Evolutionary conservation across 2,113 vertebrate species (phyloP).

Genomic region (Strix uralensis): DNA sequence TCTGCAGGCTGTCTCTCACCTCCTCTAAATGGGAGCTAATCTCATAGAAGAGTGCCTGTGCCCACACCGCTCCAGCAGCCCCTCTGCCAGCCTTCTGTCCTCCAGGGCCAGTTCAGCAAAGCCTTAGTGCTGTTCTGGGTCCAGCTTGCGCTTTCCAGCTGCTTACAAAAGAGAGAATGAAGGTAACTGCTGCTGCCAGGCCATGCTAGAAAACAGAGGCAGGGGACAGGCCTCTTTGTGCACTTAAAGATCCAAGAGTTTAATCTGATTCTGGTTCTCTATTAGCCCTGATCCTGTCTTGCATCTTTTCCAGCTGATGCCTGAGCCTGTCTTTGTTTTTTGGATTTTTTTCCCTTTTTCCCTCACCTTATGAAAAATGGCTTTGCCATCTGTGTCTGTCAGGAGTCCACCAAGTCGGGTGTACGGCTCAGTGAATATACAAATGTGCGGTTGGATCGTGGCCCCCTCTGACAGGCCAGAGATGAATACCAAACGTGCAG

Average conservation of each 20-base stretch:
- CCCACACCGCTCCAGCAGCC: neutral
- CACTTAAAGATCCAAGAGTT: neutral
- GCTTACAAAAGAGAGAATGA: neutral
- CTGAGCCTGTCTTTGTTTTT: neutral
- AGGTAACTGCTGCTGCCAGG: neutral
- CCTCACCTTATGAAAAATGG: conserved; percentile 69
- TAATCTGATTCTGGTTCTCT: neutral
- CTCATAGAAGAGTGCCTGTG: neutral
- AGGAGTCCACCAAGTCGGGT: conserved; percentile 30
- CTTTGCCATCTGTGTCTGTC: conserved; percentile 73
- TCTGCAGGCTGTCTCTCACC: neutral
- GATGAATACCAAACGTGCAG: conserved; percentile 50
- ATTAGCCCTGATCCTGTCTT: neutral
- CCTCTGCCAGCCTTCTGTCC: neutral
- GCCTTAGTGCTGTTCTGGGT: neutral
- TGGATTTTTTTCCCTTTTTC: neutral
- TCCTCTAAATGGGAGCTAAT: neutral
- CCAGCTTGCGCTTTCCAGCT: neutral
- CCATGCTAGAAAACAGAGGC: neutral
- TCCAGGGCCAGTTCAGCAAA: neutral
- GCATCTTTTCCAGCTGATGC: conserved; percentile 29
- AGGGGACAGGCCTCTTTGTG: neutral
- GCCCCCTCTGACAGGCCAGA: conserved; percentile 31
- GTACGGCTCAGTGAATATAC: conserved; percentile 69
- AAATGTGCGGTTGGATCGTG: conserved; percentile 59